These are phyloP conservation scores for Acropternis orthonyx DNA, from an alignment of 2,797 vertebrate species.

Conservation along the genomic window DNA sequence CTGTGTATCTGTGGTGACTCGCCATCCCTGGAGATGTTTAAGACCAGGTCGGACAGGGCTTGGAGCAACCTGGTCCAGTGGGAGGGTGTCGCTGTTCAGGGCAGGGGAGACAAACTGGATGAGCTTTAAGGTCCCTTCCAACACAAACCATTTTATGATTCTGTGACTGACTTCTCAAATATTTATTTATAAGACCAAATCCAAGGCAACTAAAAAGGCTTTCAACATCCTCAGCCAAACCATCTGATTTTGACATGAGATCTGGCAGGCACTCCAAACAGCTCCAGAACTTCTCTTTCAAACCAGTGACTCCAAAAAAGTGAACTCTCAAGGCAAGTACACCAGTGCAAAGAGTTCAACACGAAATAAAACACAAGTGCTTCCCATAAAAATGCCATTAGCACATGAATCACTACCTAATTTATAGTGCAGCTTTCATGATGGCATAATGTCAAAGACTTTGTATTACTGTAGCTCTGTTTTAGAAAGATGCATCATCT, in stretches of 20 bases:
- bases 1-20: neutral
- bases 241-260: neutral
- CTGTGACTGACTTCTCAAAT: neutral
- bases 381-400: neutral
- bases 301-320: neutral
- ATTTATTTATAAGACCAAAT: neutral
- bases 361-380: neutral
- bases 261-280: neutral
- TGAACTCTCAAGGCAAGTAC: neutral
- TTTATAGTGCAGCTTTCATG: neutral
- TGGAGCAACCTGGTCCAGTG: neutral
- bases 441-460: neutral
- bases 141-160: neutral
- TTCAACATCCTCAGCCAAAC: neutral
- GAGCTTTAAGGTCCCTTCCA: neutral
- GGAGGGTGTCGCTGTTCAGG: neutral
- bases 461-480: neutral
- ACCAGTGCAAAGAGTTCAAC: neutral
- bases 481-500: neutral
- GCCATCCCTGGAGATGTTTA: neutral
- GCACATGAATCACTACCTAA: neutral
- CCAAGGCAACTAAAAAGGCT: neutral
- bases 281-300: neutral
- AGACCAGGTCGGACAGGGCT: fast-evolving
- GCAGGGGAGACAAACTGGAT: neutral